Conservation (phyloP, 1,140 invertebrate species). For the Drosophila ohnishii region DNA sequence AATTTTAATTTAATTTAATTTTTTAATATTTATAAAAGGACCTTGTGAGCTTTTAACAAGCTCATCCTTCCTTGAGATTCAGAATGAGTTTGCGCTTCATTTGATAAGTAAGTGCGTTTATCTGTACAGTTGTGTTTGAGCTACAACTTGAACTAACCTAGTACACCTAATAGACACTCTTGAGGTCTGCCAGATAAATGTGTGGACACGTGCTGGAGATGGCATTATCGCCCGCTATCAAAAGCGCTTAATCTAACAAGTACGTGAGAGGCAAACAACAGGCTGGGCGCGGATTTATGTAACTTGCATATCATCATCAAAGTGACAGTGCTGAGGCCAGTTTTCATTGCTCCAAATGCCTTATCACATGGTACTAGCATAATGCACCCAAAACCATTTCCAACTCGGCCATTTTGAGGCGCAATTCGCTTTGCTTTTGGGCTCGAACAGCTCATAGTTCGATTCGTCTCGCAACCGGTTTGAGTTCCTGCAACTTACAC, state of each 20-base stretch:
- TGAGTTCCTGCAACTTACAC: constrained; percentile 35
- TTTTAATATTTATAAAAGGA: no score
- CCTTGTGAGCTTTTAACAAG: not conserved
- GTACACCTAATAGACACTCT: constrained; percentile 31
- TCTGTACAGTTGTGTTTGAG: constrained; percentile 24
- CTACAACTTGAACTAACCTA: constrained; percentile 31
- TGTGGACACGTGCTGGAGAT: constrained; percentile 32
- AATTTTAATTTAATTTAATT: no score
- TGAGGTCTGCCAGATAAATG: constrained; percentile 29
- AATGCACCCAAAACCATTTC: constrained; percentile 15
- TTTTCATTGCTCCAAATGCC: constrained; percentile 6
- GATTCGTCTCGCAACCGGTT: constrained; percentile 37
- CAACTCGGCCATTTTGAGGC: constrained; percentile 15
- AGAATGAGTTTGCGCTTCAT: not conserved
- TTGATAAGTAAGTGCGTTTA: constrained; percentile 8
- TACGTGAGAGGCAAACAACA: constrained; percentile 33
- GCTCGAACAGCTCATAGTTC: constrained; percentile 3
- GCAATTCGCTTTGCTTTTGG: constrained; percentile 14
- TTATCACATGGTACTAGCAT: constrained; percentile 25
- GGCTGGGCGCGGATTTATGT: constrained; percentile 31
- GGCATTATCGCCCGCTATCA: constrained; percentile 38
- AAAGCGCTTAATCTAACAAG: constrained; percentile 32
- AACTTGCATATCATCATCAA: constrained; percentile 23
- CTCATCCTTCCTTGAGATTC: not conserved
- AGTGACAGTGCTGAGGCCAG: constrained; percentile 17